Evolutionary conservation across 2,797 vertebrate genomes (phyloP).

Genomic region (Loriculus beryllinus): DNA sequence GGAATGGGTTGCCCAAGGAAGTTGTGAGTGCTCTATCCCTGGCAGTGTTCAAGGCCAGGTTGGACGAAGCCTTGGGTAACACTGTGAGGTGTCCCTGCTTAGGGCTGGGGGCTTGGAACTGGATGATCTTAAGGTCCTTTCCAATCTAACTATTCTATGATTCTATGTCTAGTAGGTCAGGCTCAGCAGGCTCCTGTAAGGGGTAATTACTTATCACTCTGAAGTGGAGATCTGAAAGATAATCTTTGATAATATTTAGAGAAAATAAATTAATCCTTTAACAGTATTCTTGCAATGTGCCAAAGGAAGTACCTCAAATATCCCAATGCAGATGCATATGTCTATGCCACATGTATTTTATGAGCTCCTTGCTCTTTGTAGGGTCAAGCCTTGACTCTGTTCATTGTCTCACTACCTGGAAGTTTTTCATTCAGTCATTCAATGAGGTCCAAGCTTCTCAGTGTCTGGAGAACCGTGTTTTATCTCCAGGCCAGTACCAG

Average conservation of each 20-base stretch:
- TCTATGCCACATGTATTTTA: neutral
- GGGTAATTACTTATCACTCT: neutral
- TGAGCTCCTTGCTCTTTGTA: neutral
- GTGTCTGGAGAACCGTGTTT: neutral
- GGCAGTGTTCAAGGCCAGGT: too few relatives aligned
- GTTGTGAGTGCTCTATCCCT: too few relatives aligned
- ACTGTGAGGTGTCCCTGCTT: too few relatives aligned
- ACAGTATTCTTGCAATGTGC: neutral
- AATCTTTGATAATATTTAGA: neutral
- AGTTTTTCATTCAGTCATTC: neutral
- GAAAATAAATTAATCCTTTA: neutral
- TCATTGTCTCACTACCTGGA: neutral
- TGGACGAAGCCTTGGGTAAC: too few relatives aligned
- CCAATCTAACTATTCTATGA: too few relatives aligned
- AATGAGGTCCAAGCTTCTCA: neutral
- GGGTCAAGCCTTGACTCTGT: neutral
- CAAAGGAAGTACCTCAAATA: neutral
- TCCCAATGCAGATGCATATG: fast-evolving
- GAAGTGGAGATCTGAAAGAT: neutral
- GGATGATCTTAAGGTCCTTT: too few relatives aligned
- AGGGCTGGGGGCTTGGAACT: too few relatives aligned
- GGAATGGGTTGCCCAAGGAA: too few relatives aligned
- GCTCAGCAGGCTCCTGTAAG: neutral
- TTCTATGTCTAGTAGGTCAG: neutral
- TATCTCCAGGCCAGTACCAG: neutral